A percentile compares a stretch with the other conserved stretches of the same genome.
phyloP scores from a whole-genome alignment of 2,888 invertebrate species.

The Habrosyne pyritoides region DNA sequence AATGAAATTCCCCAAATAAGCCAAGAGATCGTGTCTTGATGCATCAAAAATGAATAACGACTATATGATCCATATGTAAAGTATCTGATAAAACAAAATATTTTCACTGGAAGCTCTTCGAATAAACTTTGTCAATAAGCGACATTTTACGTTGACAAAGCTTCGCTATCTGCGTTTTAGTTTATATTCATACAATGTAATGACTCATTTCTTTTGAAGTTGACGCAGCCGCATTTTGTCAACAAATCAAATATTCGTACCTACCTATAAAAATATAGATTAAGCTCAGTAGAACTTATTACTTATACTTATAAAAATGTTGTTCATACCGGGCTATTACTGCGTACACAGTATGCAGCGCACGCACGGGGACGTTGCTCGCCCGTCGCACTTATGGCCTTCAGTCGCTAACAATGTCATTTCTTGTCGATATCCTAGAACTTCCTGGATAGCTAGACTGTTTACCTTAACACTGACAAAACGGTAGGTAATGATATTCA shows the following conservation, averaged over 20 bases:
- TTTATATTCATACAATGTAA: conserved; percentile 9
- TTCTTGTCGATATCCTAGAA: conserved; percentile 25
- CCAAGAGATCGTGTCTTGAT: neutral
- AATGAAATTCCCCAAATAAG: neutral
- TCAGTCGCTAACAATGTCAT: conserved; percentile 49
- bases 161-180: conserved; percentile 22
- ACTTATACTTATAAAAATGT: conserved; percentile 5
- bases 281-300: neutral
- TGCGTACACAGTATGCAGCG: conserved; percentile 36
- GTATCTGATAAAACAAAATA: neutral
- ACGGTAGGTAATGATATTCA: neutral
- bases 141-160: conserved; percentile 27
- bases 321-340: conserved; percentile 23
- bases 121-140: conserved; percentile 24
- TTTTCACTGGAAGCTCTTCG: neutral
- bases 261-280: neutral
- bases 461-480: neutral
- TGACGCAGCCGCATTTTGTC: conserved; percentile 27
- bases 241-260: conserved; percentile 4
- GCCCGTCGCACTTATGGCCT: conserved; percentile 51
- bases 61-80: neutral
- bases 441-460: conserved; percentile 26
- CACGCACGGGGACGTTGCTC: conserved; percentile 48
- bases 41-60: too few species aligned
- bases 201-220: conserved; percentile 34